A percentile compares a stretch with the other conserved stretches of the same genome.
phyloP scores from a whole-genome alignment of 2,888 invertebrate species.

The Drosophila merina region DNA sequence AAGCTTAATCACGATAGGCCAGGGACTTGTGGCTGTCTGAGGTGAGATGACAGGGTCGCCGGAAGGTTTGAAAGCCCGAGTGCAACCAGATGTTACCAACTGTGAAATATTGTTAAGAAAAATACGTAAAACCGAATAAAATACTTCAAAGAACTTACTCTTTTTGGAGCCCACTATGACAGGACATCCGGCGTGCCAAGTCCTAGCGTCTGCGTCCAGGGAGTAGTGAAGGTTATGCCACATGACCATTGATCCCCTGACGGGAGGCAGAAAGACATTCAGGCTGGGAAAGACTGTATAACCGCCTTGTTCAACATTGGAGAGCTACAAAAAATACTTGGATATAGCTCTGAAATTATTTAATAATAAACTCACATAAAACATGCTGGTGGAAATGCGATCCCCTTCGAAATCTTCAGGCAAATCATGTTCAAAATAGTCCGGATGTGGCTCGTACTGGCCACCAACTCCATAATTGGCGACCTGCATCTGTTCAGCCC shows the following conservation, averaged over 20 bases:
- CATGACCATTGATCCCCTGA: conserved; percentile 94
- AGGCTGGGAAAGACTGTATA: conserved; percentile 97
- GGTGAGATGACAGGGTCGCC: conserved; percentile 85
- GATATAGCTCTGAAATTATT: not conserved
- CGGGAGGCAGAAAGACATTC: conserved; percentile 93
- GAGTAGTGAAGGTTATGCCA: conserved; percentile 96
- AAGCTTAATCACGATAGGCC: conserved; percentile 14
- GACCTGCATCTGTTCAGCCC: conserved; percentile 97
- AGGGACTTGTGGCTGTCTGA: conserved; percentile 34
- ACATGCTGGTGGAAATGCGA: conserved; percentile 96
- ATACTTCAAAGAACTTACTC: conserved; percentile 86
- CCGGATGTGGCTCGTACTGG: conserved; percentile 98
- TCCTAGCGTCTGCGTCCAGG: conserved; percentile 93
- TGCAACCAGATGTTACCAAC: conserved; percentile 96
- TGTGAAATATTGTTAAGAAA: conserved; percentile 70
- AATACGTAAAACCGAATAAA: not conserved
- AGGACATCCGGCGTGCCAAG: conserved; percentile 97
- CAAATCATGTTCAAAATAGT: conserved; percentile 88
- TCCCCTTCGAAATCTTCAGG: conserved; percentile 80
- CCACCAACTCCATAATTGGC: conserved; percentile 99
- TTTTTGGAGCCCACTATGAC: conserved; percentile 97
- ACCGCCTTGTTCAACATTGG: conserved; percentile 97
- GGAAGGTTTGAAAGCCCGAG: conserved; percentile 92
- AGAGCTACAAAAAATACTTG: conserved; percentile 88
- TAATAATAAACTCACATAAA: conserved; percentile 90